Evolutionary conservation across 2,797 vertebrate genomes (phyloP).

Genomic region (Melanitta fusca): DNA sequence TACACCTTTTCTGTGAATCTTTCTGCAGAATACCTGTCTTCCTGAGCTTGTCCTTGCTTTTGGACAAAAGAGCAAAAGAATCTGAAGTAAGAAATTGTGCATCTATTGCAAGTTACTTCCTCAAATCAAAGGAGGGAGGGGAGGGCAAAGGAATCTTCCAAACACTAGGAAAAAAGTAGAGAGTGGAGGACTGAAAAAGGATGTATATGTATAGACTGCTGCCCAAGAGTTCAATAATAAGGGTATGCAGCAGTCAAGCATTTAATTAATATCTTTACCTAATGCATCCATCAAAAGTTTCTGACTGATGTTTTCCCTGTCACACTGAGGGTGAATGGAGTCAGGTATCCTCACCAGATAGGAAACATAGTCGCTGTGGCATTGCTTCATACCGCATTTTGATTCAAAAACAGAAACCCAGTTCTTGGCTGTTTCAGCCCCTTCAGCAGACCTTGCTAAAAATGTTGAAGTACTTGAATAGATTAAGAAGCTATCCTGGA

Average conservation of each 20-base stretch:
- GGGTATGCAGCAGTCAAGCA: not conserved
- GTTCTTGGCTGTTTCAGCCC: not conserved
- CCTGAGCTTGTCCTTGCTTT: not conserved
- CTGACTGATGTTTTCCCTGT: not conserved
- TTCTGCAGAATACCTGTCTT: not conserved
- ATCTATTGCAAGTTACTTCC: not conserved
- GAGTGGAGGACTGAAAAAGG: not conserved
- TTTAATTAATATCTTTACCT: not conserved
- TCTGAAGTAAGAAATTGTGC: not conserved
- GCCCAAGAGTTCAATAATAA: not conserved
- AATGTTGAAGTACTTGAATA: not conserved
- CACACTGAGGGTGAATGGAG: too few relatives aligned
- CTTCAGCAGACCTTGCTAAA: not conserved
- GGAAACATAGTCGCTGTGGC: not conserved
- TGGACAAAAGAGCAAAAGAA: not conserved
- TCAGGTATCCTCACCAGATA: too few relatives aligned
- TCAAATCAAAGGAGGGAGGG: not conserved
- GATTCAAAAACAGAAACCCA: not conserved
- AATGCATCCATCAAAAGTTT: not conserved
- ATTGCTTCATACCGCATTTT: not conserved
- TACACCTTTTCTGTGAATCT: not conserved
- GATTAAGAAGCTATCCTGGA: not conserved
- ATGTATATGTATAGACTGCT: not conserved
- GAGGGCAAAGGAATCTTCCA: not conserved
- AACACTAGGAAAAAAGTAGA: not conserved